Evolutionary conservation across 2,797 vertebrate genomes (phyloP), one percentile per base, ranked within the genome.

Genomic region (Chelon labrosus): DNA sequence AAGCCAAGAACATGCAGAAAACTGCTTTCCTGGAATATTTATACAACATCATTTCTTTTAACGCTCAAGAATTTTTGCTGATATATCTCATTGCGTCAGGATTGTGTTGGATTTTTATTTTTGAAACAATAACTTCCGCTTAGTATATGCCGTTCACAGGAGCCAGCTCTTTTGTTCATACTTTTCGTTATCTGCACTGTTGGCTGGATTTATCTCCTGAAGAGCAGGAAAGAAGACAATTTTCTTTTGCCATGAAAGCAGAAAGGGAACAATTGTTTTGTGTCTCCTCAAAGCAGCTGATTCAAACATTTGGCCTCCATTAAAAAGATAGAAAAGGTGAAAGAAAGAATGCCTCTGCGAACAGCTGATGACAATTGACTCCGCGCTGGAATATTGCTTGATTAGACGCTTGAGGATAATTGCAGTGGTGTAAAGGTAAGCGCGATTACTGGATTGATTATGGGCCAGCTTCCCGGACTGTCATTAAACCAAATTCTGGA

Each of bases 361-460:
- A 57, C 20, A 59, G 59, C 59, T 75, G 79, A 77, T 62, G 70
- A 71, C 22, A 1, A 58, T 39, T 52, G 64, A 73, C 56, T 83
- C 41, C 44, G 49, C 27, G 65, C 58, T 77, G 41, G 3, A 63
- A 37, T 79, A 44, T 79, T 73, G 46, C 78, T 69, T 84, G 75
- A 87, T 87, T 77, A 74, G 82, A 83, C 59, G 57, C 71, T 82
- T 46, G 68, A 79, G 76, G 83, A 81, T 82, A 86, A 80, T 79
- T 85, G 71, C 76, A 46, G 50, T 41, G 39, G 58, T 67, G 55
- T 78, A 81, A 85, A 86, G 68, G 64, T 79, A 75, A 66, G 51
- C 19, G 13, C 70, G 76, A 84, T 83, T 81, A 78, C 37, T 65
- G 53, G 39, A 66, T 69, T 83, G 66, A 82, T 85, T 77, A 78